phyloP scores from a whole-genome alignment of 1,140 invertebrate genomes.

The Sitophilus oryzae region DNA sequence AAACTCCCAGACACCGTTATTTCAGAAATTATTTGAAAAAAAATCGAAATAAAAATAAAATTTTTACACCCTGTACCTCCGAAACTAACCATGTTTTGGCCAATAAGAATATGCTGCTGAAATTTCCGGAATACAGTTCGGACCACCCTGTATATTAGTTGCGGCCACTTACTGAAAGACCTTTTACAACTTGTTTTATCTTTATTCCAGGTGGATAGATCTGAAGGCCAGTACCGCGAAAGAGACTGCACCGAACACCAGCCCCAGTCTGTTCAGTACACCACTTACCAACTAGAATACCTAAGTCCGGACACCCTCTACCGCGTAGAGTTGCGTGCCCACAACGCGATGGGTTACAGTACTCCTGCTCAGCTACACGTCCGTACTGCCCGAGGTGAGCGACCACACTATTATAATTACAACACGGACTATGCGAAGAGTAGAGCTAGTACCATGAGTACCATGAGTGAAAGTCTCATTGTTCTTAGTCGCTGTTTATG shows the following conservation, averaged over 20 bases:
- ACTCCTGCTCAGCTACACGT: constrained; percentile 66
- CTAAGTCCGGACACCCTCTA: constrained; percentile 73
- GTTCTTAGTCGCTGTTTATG: no score
- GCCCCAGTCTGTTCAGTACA: constrained; percentile 53
- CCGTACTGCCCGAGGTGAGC: constrained; percentile 79
- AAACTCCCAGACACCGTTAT: no score
- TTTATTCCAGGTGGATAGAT: constrained; percentile 36
- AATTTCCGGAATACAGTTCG: no score
- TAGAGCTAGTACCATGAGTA: constrained; percentile 16
- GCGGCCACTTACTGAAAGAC: no score
- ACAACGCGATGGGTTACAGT: constrained; percentile 78
- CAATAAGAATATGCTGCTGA: no score
- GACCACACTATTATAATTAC: constrained; percentile 46
- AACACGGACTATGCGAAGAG: constrained; percentile 20
- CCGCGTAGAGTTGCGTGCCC: constrained; percentile 73
- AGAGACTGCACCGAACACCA: constrained; percentile 53
- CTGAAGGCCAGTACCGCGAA: constrained; percentile 57
- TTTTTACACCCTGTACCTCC: no score
- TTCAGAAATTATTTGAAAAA: no score
- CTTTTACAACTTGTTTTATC: no score
- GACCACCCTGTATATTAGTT: no score
- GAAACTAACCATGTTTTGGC: no score
- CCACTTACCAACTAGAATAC: constrained; percentile 58
- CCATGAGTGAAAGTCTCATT: no score
- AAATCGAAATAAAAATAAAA: no score